phyloP scores from a whole-genome alignment of 2,888 invertebrate species.

The Acanthoscelides obtectus region DNA sequence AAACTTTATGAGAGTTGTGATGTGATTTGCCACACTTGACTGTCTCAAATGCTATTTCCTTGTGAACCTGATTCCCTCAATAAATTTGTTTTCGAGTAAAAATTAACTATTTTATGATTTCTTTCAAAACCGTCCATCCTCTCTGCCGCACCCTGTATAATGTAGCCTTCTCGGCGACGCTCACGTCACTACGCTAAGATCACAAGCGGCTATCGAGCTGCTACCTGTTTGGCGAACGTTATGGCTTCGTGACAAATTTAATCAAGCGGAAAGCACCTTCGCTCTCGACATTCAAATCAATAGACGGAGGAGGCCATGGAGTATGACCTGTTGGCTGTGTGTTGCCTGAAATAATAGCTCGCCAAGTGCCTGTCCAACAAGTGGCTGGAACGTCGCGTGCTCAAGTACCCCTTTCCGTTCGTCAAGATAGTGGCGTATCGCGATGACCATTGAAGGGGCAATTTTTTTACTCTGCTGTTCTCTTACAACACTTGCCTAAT shows the following conservation, averaged over 20 bases:
- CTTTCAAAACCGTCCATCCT: no score
- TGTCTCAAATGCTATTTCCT: no score
- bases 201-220: background rate
- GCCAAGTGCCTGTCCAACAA: slow-evolving; percentile 15
- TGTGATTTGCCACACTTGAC: no score
- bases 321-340: background rate
- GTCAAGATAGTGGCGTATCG: background rate
- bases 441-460: background rate
- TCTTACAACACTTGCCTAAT: no score
- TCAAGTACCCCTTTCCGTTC: slow-evolving; percentile 13
- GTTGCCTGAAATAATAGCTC: background rate
- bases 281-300: background rate
- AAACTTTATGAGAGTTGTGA: no score
- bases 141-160: no score
- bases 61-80: no score
- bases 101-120: no score
- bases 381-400: slow-evolving; percentile 26
- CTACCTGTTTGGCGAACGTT: background rate
- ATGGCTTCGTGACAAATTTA: background rate
- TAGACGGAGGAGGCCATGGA: background rate
- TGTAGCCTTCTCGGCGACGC: no score
- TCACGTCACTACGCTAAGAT: background rate
- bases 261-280: background rate
- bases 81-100: no score
- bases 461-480: no score